Conservation (phyloP, 2,888 invertebrate genomes). For the Linnaemya vulpina region DNA sequence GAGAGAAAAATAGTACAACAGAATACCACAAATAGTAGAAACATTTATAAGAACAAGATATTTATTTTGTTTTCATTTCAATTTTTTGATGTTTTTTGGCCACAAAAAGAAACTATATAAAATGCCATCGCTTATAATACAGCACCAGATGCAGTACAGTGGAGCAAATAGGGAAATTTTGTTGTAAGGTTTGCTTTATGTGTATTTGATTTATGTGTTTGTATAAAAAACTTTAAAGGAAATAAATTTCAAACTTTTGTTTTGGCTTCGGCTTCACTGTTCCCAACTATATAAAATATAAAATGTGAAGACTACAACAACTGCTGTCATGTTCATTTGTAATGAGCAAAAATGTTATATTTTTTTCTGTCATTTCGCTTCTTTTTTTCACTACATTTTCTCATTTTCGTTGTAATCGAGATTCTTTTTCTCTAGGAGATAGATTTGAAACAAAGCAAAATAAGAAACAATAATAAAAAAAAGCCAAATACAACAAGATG, state of each 20-base stretch:
- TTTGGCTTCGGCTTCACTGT: conserved; percentile 52
- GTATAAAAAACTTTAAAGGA: too few species aligned
- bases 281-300: conserved; percentile 28
- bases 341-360: conserved; percentile 70
- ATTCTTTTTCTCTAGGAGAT: conserved; percentile 48
- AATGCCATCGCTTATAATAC: conserved; percentile 48
- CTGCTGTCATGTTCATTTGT: conserved; percentile 72
- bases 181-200: conserved; percentile 2
- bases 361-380: conserved; percentile 33
- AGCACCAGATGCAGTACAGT: conserved; percentile 50
- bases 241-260: too few species aligned
- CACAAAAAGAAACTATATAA: conserved; percentile 54
- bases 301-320: conserved; percentile 42
- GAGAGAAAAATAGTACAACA: conserved; percentile 41
- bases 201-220: too few species aligned
- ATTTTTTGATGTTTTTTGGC: conserved; percentile 40
- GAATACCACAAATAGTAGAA: conserved; percentile 62
- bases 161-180: background rate
- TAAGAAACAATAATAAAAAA: too few species aligned
- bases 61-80: conserved; percentile 36
- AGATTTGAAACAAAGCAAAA: conserved; percentile 28
- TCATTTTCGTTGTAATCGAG: conserved; percentile 48
- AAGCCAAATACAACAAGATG: conserved; percentile 34
- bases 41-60: conserved; percentile 67
- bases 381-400: conserved; percentile 18